Evolutionary conservation across 1,140 invertebrate species (phyloP), one percentile per base, ranked within the genome.

Genomic region (Tetramorium parvispinum): DNA sequence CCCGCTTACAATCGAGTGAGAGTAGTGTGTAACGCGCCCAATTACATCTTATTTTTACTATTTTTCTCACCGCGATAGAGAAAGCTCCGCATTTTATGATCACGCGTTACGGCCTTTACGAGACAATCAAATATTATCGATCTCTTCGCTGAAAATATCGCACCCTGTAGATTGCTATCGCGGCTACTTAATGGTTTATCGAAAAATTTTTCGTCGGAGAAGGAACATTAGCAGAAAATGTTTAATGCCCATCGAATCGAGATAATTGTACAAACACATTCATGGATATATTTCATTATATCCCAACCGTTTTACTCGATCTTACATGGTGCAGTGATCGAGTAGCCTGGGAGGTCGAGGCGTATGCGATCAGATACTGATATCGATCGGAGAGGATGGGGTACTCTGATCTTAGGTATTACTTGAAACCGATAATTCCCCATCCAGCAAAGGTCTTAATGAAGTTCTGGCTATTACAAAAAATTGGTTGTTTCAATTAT

Each of bases 341-440:
- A 70, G 78, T 65, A 90, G 91, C 89, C 82, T 85, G 92, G 90
- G 92, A 91, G 91, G 91, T 92, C 93, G 91, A 77, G 57, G 51
- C 61, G 32, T 32, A 32, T 32, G 32, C 32, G 79, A 73, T 79
- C 46, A 46, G 40, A 76, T 32, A 11, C 16, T 70, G 92, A 93
- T 88, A 88, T 70, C 55, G 83, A 94, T 92, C 93, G 77, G 92
- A 92, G 91, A 85, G 75, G 37, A 8, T 63, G 32, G 49, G 43
- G 7, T 46, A 66, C n/a, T 71, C 49, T 65, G 81, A 87, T 93
- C 92, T 92, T 86, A 85, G 55, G 88, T 89, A 92, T 85, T 88
- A 91, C 86, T 91, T 78, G 89, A 92, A 93, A 93, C 94, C 93
- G 93, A 93, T 94, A 92, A 94, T 93, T 88, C 90, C 90, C 73